phyloP scores from a whole-genome alignment of 2,888 invertebrate genomes.

The Drosophila quasianomalipes region DNA sequence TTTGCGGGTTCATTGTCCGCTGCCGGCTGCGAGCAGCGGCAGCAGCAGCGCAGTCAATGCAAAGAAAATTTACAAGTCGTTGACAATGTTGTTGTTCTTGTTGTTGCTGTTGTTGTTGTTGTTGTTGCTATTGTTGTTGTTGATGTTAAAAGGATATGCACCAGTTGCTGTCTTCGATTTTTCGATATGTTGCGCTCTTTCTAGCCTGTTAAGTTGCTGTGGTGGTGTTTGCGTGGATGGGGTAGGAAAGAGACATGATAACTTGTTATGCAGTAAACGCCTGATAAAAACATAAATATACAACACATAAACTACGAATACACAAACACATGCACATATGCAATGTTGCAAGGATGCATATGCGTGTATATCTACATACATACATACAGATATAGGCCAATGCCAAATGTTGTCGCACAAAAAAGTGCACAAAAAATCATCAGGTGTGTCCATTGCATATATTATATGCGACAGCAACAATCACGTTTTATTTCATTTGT shows the following conservation, averaged over 20 bases:
- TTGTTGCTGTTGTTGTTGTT: slow-evolving; percentile 4
- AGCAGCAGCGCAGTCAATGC: slow-evolving; percentile 24
- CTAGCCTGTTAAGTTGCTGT: slow-evolving; percentile 1
- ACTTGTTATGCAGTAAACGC: background rate
- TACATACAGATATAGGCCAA: slow-evolving; percentile 2
- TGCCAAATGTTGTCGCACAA: slow-evolving; percentile 4
- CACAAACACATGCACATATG: background rate
- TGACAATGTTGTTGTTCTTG: slow-evolving; percentile 5
- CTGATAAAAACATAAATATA: background rate
- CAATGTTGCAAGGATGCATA: background rate
- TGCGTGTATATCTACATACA: slow-evolving; percentile 1
- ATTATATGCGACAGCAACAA: background rate
- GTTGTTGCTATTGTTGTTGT: background rate
- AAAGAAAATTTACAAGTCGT: slow-evolving; percentile 15
- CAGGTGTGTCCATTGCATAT: slow-evolving; percentile 62
- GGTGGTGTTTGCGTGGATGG: background rate
- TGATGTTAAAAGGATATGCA: slow-evolving; percentile 43
- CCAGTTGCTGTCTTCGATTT: slow-evolving; percentile 46
- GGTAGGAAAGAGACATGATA: background rate
- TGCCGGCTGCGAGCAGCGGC: slow-evolving; percentile 29
- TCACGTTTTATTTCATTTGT: slow-evolving; percentile 1
- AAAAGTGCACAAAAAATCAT: slow-evolving; percentile 57
- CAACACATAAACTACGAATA: background rate
- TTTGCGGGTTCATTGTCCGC: slow-evolving; percentile 63
- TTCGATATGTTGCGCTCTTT: slow-evolving; percentile 42